phyloP scores from a whole-genome alignment of 2,888 invertebrate species.

The Plagodis pulveraria region DNA sequence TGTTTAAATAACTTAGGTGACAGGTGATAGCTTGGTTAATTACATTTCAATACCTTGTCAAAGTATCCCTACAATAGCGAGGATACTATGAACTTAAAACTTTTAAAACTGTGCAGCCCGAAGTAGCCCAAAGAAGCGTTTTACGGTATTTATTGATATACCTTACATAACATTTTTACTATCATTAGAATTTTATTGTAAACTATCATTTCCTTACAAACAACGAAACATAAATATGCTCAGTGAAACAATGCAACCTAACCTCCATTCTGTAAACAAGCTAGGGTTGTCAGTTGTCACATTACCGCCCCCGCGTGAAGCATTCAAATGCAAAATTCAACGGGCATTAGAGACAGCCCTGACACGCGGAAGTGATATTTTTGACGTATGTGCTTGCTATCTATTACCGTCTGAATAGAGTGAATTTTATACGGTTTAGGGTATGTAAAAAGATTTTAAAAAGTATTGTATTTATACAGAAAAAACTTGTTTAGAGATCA shows the following conservation, averaged over 20 bases:
- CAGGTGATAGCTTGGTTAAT: too few relatives aligned
- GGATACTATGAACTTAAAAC: too few relatives aligned
- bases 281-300: conserved; percentile 79
- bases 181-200: too few relatives aligned
- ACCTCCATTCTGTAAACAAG: conserved; percentile 46
- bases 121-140: too few relatives aligned
- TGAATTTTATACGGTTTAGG: conserved; percentile 27
- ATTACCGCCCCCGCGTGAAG: conserved; percentile 67
- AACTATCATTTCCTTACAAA: not conserved
- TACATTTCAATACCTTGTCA: too few relatives aligned
- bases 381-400: conserved; percentile 61
- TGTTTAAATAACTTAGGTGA: too few relatives aligned
- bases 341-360: conserved; percentile 69
- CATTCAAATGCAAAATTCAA: conserved; percentile 80
- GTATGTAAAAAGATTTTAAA: conserved; percentile 14
- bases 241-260: conserved; percentile 18
- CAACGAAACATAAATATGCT: conserved; percentile 2
- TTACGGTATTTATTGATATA: too few relatives aligned
- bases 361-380: conserved; percentile 78
- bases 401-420: conserved; percentile 37
- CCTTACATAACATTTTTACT: too few relatives aligned
- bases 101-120: too few relatives aligned
- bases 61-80: too few relatives aligned
- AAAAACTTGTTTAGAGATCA: too few relatives aligned
- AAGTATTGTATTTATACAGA: not conserved